Percentiles rank a stretch among this genome's conserved stretches.
Conservation (phyloP, 2,797 vertebrate species). For the Stomatorhinus walkeri region DNA sequence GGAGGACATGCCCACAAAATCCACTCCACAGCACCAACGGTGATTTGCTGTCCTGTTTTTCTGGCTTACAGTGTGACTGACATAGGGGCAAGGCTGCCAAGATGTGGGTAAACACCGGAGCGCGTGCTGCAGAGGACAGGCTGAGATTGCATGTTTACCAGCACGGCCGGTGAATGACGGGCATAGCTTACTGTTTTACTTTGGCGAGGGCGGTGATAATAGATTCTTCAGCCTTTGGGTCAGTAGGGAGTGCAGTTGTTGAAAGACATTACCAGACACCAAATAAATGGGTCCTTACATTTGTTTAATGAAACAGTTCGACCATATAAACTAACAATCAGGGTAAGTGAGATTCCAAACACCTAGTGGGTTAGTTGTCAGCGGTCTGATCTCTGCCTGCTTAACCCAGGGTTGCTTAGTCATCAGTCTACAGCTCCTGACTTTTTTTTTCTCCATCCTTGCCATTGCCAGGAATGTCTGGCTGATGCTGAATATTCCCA, state of each 20-base stretch:
- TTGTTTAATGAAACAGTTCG: neutral
- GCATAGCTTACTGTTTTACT: neutral
- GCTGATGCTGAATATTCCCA: neutral
- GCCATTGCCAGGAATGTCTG: neutral
- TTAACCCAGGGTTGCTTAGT: neutral
- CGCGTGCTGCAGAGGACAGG: neutral
- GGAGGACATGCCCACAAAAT: neutral
- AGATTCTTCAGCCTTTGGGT: neutral
- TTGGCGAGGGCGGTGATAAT: neutral
- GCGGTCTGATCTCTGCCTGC: neutral
- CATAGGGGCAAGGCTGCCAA: neutral
- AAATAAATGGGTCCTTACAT: neutral
- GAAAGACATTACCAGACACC: neutral
- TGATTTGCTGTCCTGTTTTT: conserved; percentile 33
- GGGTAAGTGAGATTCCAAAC: neutral
- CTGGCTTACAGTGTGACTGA: neutral
- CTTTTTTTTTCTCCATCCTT: neutral
- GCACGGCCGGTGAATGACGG: neutral
- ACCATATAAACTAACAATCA: neutral
- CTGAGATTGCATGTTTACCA: neutral
- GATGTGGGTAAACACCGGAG: neutral
- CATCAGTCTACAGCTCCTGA: neutral
- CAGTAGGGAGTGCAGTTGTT: neutral
- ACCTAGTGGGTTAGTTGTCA: neutral
- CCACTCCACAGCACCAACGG: conserved; percentile 42